Conservation (phyloP, 2,113 vertebrate genomes). For the Ahaetulla prasina region DNA sequence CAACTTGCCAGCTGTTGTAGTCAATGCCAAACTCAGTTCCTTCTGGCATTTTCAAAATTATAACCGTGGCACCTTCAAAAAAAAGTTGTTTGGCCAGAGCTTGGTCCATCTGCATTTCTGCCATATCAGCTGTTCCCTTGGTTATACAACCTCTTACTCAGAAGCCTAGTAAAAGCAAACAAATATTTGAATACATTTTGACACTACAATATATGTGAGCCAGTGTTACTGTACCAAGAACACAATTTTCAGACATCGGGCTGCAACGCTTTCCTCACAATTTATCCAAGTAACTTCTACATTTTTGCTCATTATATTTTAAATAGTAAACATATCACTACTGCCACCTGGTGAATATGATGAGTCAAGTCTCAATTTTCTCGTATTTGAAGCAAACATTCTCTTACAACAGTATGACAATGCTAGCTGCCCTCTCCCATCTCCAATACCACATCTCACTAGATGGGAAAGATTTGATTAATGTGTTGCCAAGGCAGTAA, state of each 20-base stretch:
- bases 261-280: background rate
- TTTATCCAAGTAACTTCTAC: background rate
- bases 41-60: constrained; percentile 83
- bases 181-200: background rate
- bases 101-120: constrained; percentile 73
- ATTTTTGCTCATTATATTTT: background rate
- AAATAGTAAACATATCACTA: background rate
- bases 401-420: background rate
- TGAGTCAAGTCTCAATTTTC: background rate
- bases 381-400: background rate
- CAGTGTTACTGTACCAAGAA: background rate
- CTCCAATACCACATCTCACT: background rate
- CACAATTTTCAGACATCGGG: background rate
- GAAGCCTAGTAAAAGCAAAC: background rate
- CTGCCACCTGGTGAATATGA: background rate
- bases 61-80: constrained; percentile 86
- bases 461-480: background rate
- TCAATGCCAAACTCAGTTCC: constrained; percentile 93
- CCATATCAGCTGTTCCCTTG: constrained; percentile 21
- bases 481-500: background rate
- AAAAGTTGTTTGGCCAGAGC: constrained; percentile 84
- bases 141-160: background rate
- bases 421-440: background rate
- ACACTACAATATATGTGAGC: background rate
- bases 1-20: constrained; percentile 87